A percentile compares a stretch with the other conserved stretches of the same genome.
Conservation (phyloP, 2,113 vertebrate species). For the Lipophrys pholis region DNA sequence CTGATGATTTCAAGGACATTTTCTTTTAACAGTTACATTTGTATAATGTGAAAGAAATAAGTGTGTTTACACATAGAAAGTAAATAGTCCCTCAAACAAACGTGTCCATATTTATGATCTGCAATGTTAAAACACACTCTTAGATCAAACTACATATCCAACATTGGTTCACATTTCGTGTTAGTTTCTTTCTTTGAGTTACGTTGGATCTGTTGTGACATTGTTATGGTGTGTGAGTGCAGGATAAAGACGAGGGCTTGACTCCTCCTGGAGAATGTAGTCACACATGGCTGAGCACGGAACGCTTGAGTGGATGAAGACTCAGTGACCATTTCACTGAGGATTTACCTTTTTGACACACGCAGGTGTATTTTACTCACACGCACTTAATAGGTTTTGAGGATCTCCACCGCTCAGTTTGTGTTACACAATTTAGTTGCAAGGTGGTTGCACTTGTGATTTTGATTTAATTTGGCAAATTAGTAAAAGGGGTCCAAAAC, state of each 20-base stretch:
- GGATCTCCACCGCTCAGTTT: background rate
- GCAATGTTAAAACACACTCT: too few relatives aligned
- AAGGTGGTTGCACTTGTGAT: background rate
- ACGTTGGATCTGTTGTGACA: background rate
- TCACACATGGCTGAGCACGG: conserved; percentile 20
- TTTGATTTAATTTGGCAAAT: background rate
- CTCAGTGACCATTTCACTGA: conserved; percentile 2
- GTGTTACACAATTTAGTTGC: background rate
- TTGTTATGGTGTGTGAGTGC: background rate
- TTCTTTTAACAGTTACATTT: background rate
- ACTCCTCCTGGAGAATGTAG: conserved; percentile 2
- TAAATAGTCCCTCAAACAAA: too few relatives aligned
- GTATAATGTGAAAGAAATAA: background rate
- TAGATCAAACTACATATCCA: too few relatives aligned
- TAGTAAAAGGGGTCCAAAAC: background rate
- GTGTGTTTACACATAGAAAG: too few relatives aligned
- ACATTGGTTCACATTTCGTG: background rate
- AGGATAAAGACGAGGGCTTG: conserved; percentile 1
- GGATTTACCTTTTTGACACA: conserved; percentile 17
- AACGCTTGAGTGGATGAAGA: conserved; percentile 11
- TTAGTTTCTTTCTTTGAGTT: background rate
- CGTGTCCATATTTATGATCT: too few relatives aligned
- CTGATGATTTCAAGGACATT: background rate
- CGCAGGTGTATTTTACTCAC: background rate
- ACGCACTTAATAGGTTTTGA: conserved; percentile 9